Evolutionary conservation across 2,113 vertebrate species (phyloP).

Genomic region (Oenanthe melanoleuca): DNA sequence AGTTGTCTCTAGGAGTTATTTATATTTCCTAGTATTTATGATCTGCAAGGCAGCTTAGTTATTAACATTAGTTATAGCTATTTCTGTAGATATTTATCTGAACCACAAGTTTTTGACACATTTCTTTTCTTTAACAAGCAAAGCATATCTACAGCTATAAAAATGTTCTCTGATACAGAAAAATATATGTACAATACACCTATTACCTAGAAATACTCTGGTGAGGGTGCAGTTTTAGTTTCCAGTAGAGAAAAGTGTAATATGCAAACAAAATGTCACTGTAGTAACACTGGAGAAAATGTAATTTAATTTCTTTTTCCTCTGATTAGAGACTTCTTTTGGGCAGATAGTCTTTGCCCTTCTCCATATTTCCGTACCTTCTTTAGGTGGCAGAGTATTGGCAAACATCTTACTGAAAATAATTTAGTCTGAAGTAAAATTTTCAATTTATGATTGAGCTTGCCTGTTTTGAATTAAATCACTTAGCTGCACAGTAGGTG

Average conservation of each 20-base stretch:
- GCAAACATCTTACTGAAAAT: not conserved
- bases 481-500: not conserved
- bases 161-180: constrained; percentile 71
- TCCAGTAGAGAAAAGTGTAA: constrained; percentile 19
- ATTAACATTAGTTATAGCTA: constrained; percentile 78
- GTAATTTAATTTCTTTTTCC: not conserved
- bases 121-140: constrained; percentile 75
- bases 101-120: constrained; percentile 67
- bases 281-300: not conserved
- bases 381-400: not conserved
- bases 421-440: not conserved
- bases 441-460: not conserved
- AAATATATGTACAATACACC: constrained; percentile 66
- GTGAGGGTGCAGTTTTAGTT: constrained; percentile 45
- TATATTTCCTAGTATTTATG: constrained; percentile 75
- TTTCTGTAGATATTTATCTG: constrained; percentile 79
- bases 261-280: constrained; percentile 44
- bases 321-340: not conserved
- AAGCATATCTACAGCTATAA: constrained; percentile 68
- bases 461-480: not conserved
- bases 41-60: constrained; percentile 77
- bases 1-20: constrained; percentile 76
- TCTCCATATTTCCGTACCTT: not conserved
- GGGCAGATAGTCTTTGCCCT: not conserved
- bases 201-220: constrained; percentile 69